phyloP scores from a whole-genome alignment of 23 tunicate genomes.

The Clavelina lepadiformis region DNA sequence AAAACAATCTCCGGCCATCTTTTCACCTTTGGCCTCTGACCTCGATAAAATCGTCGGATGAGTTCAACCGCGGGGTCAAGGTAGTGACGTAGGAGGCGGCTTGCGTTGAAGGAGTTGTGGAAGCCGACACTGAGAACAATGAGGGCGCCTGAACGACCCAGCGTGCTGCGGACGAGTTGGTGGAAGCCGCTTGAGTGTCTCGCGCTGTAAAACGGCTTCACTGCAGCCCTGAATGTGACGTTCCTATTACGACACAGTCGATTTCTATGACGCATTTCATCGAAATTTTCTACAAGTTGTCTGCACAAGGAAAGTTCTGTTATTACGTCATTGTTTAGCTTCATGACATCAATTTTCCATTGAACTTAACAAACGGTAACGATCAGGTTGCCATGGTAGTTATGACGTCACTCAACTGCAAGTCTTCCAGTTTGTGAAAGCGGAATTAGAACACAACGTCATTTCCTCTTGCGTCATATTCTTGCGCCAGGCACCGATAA shows the following conservation, averaged over 20 bases:
- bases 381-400: too few relatives aligned
- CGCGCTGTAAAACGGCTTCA: slow-evolving; percentile 32
- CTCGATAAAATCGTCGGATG: slow-evolving; percentile 8
- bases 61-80: slow-evolving; percentile 25
- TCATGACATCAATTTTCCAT: too few relatives aligned
- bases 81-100: slow-evolving; percentile 2
- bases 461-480: slow-evolving; percentile 11
- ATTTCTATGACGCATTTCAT: slow-evolving; percentile 24
- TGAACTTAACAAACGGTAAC: too few relatives aligned
- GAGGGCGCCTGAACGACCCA: slow-evolving; percentile 26
- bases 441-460: slow-evolving; percentile 24
- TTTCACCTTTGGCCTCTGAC: neutral
- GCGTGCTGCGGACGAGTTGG: slow-evolving; percentile 9
- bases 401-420: slow-evolving; percentile 28
- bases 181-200: slow-evolving; percentile 15
- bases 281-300: slow-evolving; percentile 18
- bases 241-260: slow-evolving; percentile 45
- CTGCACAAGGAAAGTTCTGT: too few relatives aligned
- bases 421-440: slow-evolving; percentile 16
- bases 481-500: slow-evolving; percentile 38
- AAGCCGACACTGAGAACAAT: slow-evolving; percentile 35
- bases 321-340: too few relatives aligned
- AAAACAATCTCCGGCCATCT: slow-evolving; percentile 34
- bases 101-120: slow-evolving; percentile 13
- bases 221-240: slow-evolving; percentile 25